Percentiles rank a stretch among this genome's conserved stretches.
phyloP scores from a whole-genome alignment of 1,140 invertebrate genomes.

The Coptotermes formosanus region DNA sequence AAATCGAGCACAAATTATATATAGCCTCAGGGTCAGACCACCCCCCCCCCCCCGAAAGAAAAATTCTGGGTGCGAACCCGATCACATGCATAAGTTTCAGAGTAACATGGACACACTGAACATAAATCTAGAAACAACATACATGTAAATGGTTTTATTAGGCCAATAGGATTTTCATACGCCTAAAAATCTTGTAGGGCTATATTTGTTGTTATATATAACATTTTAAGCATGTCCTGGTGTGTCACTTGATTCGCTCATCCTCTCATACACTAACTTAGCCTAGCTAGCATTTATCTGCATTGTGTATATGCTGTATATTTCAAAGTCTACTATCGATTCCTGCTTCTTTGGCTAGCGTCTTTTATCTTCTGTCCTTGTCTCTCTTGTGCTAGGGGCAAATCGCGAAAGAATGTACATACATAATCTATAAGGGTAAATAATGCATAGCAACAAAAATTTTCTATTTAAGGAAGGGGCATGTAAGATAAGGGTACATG shows the following conservation, averaged over 20 bases:
- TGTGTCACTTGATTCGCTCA: background rate
- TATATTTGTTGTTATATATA: too few relatives aligned
- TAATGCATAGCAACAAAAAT: background rate
- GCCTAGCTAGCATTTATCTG: background rate
- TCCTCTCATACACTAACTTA: background rate
- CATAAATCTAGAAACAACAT: too few relatives aligned
- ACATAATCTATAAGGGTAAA: conserved; percentile 19
- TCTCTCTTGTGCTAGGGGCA: background rate
- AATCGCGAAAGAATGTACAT: conserved; percentile 12
- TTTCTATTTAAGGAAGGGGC: background rate
- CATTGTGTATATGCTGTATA: background rate
- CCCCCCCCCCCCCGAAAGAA: too few relatives aligned
- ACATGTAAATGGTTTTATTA: too few relatives aligned
- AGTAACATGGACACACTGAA: too few relatives aligned
- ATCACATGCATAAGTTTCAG: too few relatives aligned
- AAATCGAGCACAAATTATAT: too few relatives aligned
- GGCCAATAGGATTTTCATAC: too few relatives aligned
- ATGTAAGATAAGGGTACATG: background rate
- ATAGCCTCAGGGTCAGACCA: too few relatives aligned
- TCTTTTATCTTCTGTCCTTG: background rate
- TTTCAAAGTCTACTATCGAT: background rate
- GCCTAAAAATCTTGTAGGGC: too few relatives aligned
- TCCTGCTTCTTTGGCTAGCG: conserved; percentile 2
- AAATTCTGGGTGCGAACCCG: too few relatives aligned
- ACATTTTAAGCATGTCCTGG: too few relatives aligned